phyloP scores from a whole-genome alignment of 2,888 invertebrate species.

The Mesorhabditis sp. region DNA sequence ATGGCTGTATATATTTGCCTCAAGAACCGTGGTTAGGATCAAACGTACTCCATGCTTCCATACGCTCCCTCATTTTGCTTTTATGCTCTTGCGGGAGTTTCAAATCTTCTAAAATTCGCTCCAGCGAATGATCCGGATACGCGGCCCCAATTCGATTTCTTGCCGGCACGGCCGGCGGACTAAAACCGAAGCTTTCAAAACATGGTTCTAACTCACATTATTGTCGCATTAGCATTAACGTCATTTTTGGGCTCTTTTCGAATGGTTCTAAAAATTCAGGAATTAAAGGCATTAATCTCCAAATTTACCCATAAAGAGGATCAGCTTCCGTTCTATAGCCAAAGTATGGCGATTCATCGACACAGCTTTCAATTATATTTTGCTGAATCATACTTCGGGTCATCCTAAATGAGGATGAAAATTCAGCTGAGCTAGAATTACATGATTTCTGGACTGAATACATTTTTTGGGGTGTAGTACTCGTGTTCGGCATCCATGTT shows the following conservation, averaged over 20 bases:
- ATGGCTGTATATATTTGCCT: background rate
- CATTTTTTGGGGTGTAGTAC: conserved; percentile 4
- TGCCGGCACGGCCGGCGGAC: conserved; percentile 2
- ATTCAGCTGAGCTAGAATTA: background rate
- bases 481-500: conserved; percentile 2
- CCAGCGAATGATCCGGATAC: conserved; percentile 1
- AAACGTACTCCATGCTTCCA: background rate
- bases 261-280: background rate
- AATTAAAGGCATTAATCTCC: background rate
- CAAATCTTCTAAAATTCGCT: background rate
- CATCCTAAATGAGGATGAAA: background rate
- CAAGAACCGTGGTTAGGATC: background rate
- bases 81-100: background rate
- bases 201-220: too few relatives aligned
- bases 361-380: background rate
- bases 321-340: background rate
- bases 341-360: background rate
- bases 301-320: conserved; percentile 1
- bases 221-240: too few relatives aligned
- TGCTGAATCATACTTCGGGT: background rate
- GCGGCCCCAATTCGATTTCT: background rate
- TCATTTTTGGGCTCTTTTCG: background rate
- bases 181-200: background rate
- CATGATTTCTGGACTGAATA: background rate
- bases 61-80: background rate